Base-by-base conservation (phyloP, 2,888 invertebrate species). In the Pammene fasciana region DNA sequence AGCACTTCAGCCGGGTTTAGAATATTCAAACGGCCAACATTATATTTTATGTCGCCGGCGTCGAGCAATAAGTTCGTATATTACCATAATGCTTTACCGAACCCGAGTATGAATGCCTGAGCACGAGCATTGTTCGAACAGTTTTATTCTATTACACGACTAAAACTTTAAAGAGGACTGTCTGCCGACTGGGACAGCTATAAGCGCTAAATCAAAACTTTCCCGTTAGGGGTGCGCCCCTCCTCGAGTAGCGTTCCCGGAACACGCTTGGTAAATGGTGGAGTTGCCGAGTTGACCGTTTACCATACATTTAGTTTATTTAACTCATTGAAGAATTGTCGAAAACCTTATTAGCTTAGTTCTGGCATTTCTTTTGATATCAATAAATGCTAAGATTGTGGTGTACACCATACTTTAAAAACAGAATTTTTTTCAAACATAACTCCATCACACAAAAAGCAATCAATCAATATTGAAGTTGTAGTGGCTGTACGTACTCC, bases 141-240 rank as follows among this genome's bases (percentile, higher is more conserved):
- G 85, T 90, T 92, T 91, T 90, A 92, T 91, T 92, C 92, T 88
- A 90, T 91, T 89, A 90, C 86, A 84, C 83, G 81, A 81, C 86
- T 87, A 83, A 86, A 90, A 91, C 84, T 90, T 90, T 89, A 87
- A 90, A 90, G 89, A 89, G 88, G 87, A 81, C 81, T 83, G 83
- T 80, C 81, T 52, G 75, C 81, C 85, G 82, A 82, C 84, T 84
- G 86, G 82, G 87, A 87, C 87, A 86, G 88, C 87, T 88, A 90
- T 90, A 89, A 89, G 90, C 87, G 87, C 87, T 92, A 92, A 92
- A 91, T 92, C 92, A 92, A 90, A 92, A 92, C 92, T 92, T 91
- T 85, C 79, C 83, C 88, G 84, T 84, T 84, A 82, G 81, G 80
- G 83, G 82, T 81, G 81, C 80, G 81, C 78, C 65, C 61, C 82